A percentile compares a stretch with the other conserved stretches of the same genome.
Conservation (phyloP, 2,888 invertebrate genomes). For the Nemapogon koenigi region DNA sequence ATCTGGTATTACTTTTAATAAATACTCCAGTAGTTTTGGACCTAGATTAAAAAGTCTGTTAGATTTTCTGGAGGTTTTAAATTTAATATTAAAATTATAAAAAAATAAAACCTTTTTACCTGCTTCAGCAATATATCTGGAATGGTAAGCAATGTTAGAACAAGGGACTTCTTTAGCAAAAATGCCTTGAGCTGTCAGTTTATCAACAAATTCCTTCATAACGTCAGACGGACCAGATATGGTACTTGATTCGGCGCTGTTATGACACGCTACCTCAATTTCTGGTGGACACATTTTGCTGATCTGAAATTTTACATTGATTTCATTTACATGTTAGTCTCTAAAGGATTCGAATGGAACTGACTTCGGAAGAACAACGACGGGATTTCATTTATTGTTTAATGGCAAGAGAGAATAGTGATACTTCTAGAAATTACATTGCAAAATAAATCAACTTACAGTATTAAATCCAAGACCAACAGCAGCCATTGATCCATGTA, state of each 20-base stretch:
- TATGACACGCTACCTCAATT: constrained; percentile 76
- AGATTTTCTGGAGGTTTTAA: not conserved
- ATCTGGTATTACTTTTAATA: constrained; percentile 8
- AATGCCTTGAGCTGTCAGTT: constrained; percentile 25
- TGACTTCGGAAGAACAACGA: too few species aligned
- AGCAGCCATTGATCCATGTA: constrained; percentile 83
- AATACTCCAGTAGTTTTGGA: constrained; percentile 5
- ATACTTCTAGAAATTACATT: too few species aligned
- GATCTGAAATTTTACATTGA: constrained; percentile 9
- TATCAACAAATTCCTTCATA: constrained; percentile 54
- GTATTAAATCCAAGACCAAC: constrained; percentile 67
- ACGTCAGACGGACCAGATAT: constrained; percentile 71
- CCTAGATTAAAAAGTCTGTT: constrained; percentile 1
- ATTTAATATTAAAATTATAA: not conserved
- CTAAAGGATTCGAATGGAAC: too few species aligned
- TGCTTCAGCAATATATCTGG: constrained; percentile 71
- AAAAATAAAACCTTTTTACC: constrained; percentile 21
- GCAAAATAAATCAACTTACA: constrained; percentile 59
- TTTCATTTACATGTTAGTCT: not conserved
- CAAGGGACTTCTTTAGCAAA: constrained; percentile 40
- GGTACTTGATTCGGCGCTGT: constrained; percentile 73
- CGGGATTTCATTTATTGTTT: too few species aligned
- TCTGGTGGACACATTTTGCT: constrained; percentile 39
- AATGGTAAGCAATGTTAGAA: constrained; percentile 84
- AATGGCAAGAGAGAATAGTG: too few species aligned